phyloP scores from a whole-genome alignment of 2,113 vertebrate species.

The Clinocottus analis region DNA sequence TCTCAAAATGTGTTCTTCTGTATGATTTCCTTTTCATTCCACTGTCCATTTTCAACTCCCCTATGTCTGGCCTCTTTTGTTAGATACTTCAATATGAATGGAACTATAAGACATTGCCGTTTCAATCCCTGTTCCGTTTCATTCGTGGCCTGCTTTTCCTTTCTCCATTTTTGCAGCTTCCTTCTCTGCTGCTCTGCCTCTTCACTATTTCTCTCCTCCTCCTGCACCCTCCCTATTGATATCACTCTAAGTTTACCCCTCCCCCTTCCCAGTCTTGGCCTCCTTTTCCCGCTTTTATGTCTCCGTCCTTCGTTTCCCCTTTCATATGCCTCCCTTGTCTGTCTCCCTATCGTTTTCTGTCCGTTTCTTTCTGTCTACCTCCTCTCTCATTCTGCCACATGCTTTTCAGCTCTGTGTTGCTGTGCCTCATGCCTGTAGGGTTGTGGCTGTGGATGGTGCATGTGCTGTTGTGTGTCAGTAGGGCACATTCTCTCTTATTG shows the following conservation, averaged over 20 bases:
- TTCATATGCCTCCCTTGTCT: slow-evolving; percentile 40
- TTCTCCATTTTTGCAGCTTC: slow-evolving; percentile 19
- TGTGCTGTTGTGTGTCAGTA: slow-evolving; percentile 79
- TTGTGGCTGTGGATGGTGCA: slow-evolving; percentile 51
- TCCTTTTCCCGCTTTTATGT: slow-evolving; percentile 56
- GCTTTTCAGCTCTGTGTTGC: slow-evolving; percentile 39
- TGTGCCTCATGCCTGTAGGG: slow-evolving; percentile 66
- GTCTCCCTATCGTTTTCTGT: slow-evolving; percentile 22
- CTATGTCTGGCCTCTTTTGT: not conserved
- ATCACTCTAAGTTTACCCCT: slow-evolving; percentile 42
- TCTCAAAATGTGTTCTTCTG: not conserved
- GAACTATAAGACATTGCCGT: not conserved
- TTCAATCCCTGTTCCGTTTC: slow-evolving; percentile 1
- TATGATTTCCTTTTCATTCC: not conserved
- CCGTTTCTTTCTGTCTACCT: slow-evolving; percentile 15
- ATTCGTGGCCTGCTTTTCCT: not conserved
- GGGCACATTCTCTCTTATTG: slow-evolving; percentile 65
- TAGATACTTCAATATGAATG: not conserved
- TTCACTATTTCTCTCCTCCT: slow-evolving; percentile 15
- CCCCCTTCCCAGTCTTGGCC: slow-evolving; percentile 58
- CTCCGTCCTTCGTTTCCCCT: slow-evolving; percentile 39
- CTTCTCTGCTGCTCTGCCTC: slow-evolving; percentile 4
- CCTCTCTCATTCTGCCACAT: slow-evolving; percentile 30
- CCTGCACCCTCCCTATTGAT: slow-evolving; percentile 37
- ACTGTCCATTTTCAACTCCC: not conserved